Evolutionary conservation across 2,113 vertebrate genomes (phyloP).

Genomic region (Callaeas wilsoni): DNA sequence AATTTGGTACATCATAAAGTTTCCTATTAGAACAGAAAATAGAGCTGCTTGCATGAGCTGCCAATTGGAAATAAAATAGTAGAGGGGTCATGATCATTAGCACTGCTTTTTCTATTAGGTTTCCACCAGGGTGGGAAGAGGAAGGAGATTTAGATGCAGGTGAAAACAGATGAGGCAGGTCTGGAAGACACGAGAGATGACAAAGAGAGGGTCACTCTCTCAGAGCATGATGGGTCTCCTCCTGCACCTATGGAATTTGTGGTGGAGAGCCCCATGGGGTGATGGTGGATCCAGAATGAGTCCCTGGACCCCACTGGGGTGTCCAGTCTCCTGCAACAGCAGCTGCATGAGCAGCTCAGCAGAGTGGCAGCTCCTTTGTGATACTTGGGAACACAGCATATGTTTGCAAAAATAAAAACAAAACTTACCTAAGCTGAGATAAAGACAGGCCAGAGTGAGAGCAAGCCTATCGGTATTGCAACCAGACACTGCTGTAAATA

Average conservation of each 20-base stretch:
- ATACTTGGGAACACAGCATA: neutral
- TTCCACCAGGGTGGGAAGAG: neutral
- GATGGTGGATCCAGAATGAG: neutral
- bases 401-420: neutral
- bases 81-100: conserved; percentile 3
- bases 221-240: neutral
- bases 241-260: neutral
- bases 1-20: conserved; percentile 60
- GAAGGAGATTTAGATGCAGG: neutral
- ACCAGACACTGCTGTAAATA: neutral
- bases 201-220: neutral
- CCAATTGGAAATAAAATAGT: conserved; percentile 60
- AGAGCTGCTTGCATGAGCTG: conserved; percentile 32
- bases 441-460: neutral
- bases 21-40: conserved; percentile 55
- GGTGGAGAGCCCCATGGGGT: neutral
- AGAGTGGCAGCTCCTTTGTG: neutral
- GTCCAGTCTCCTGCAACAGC: neutral
- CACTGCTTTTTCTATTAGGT: neutral
- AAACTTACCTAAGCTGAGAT: neutral
- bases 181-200: neutral
- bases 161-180: neutral
- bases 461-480: neutral
- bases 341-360: neutral
- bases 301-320: neutral